Evolutionary conservation across 1,140 invertebrate species (phyloP).

Genomic region (Saccostrea echinata): DNA sequence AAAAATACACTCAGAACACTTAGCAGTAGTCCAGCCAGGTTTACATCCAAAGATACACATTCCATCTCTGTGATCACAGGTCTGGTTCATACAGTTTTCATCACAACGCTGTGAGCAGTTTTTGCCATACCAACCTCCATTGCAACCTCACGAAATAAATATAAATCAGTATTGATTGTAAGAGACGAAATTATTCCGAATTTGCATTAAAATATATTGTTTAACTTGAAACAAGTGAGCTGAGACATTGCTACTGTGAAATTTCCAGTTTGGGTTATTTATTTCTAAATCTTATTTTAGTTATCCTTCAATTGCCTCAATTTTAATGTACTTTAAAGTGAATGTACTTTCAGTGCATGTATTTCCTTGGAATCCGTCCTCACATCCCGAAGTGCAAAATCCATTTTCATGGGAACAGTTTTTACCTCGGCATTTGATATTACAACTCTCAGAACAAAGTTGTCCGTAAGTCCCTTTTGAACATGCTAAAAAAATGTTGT

Average conservation of each 20-base stretch:
- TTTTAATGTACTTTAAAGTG: too few species aligned
- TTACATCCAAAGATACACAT: neutral
- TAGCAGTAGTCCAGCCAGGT: neutral
- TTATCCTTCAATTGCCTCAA: too few species aligned
- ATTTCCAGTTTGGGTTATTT: too few species aligned
- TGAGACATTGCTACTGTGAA: too few species aligned
- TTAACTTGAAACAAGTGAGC: too few species aligned
- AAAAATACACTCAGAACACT: too few species aligned
- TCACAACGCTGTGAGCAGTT: neutral
- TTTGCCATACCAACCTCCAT: neutral
- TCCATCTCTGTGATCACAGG: neutral
- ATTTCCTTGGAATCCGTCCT: neutral
- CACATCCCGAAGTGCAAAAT: neutral
- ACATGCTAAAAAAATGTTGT: too few species aligned
- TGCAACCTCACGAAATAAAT: neutral
- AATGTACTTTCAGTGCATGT: neutral
- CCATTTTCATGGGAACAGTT: neutral
- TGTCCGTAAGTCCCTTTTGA: neutral
- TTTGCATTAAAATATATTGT: too few species aligned
- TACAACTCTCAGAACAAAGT: neutral
- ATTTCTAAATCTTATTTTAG: too few species aligned
- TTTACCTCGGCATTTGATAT: neutral
- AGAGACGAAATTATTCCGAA: too few species aligned
- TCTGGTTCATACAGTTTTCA: neutral
- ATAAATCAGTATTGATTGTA: too few species aligned